Evolutionary conservation across 1,140 invertebrate species (phyloP), one percentile per base, ranked within the genome.

Genomic region (Belonocnema kinseyi): DNA sequence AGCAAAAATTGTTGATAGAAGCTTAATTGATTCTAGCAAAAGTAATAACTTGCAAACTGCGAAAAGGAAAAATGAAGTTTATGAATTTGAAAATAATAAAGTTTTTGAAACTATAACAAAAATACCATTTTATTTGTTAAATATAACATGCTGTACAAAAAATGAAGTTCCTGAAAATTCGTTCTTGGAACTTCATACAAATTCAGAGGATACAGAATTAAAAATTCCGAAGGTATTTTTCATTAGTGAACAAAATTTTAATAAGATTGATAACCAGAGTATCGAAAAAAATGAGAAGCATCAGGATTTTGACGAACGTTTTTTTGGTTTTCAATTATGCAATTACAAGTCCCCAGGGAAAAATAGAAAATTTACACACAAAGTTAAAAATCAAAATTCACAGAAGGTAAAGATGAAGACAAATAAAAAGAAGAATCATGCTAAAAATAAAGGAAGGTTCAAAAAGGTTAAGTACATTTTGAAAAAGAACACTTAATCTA

Each of bases 1-100:
- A 21, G 66, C 70, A 51, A 80, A 77, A 76, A 72, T 72, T 33
- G 7, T 19, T 19, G n/a, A 19, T 19, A 12, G 3, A 21, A 19
- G 26, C 26, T 33, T 33, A 33, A 33, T 33, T 33, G 2, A 33
- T 33, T 33, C 26, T 33, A 7, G 19, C 4, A 33, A 8, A 56
- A 12, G n/a, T 2, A 26, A 26, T 26, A 61, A 61, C 12, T 66
- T 16, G 14, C 3, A 33, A 66, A 54, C 7, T 54, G 7, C 17
- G 52, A 17, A 54, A n/a, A n/a, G 1, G 8, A 54, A 54, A 54
- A 54, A n/a, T n/a, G 17, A 16, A 54, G 52, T n/a, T 17, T n/a
- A 54, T 7, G 12, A n/a, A n/a, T 16, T 54, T 54, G 52, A 54
- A 16, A 54, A 54, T 1, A 54, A 54, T n/a, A 14, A 54, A 16